Base-by-base conservation (phyloP, 2,113 vertebrate genomes). In the Syrrhaptes paradoxus region DNA sequence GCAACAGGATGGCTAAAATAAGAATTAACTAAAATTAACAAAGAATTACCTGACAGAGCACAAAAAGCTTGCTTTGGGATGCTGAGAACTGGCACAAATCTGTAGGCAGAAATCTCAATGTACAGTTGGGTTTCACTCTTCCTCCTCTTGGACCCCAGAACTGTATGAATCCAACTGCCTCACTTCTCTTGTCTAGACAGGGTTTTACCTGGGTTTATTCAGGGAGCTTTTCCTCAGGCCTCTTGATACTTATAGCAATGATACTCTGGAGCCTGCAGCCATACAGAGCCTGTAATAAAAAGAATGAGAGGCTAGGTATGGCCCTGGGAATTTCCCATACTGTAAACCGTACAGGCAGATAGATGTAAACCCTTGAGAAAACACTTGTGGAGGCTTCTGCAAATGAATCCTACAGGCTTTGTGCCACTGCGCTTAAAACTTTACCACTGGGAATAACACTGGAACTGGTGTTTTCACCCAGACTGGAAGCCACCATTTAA, bases 281-380 rank as follows among this genome's bases (percentile, higher is more conserved):
- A 72, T 48, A 67, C 24, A 77, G 45, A 86, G 70, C 67, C 61
- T 92, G 72, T 49, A 80, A 91, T 77, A 74, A 94, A 95, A 86
- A 63, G 82, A 85, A 63, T n/a, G 81, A 92, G 87, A 31, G 2
- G 17, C 87, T 67, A 63, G 95, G 24, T 75, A 67, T 72, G 68
- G 95, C 88, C 76, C 52, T 96, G 95, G 90, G 95, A 95, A 95
- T 92, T 96, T 21, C 48, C 52, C 83, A 31, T 68, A 29, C 59
- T 72, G 13, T 58, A 52, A 92, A 83, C 68, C 3, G 4, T 55
- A 31, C 75, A 71, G 81, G 51, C 78, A 84, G 75, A 31, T 6
- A 84, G 85, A 73, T 78, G 79, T 43, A 88, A 90, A 70, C 94
- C 82, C 93, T 71, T 48, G 82, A 83, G 93, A 77, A 93, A 93